Evolutionary conservation across 1,140 invertebrate species (phyloP).

Genomic region (Mamestra configurata): DNA sequence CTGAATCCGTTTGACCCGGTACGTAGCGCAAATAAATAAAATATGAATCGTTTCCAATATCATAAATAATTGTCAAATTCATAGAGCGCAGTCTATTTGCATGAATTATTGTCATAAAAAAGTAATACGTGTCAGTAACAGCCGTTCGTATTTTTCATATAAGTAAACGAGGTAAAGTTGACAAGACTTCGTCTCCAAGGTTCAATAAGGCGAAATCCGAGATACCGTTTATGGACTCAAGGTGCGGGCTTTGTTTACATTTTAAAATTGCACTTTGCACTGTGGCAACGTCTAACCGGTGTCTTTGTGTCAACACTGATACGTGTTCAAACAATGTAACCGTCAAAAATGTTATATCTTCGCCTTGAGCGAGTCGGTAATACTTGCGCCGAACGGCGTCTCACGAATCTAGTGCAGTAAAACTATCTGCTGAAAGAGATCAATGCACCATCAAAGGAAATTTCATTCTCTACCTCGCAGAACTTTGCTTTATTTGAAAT

Average conservation of each 20-base stretch:
- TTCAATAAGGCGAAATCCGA: conserved; percentile 80
- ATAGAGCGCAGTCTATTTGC: conserved; percentile 36
- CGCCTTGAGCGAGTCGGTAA: conserved; percentile 54
- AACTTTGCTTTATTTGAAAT: conserved; percentile 43
- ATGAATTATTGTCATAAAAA: conserved; percentile 48
- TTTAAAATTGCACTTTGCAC: conserved; percentile 86
- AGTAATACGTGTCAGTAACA: conserved; percentile 47
- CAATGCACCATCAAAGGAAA: conserved; percentile 29
- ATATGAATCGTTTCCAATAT: conserved; percentile 40
- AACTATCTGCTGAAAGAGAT: conserved; percentile 42
- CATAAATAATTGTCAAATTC: conserved; percentile 47
- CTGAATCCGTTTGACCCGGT: conserved; percentile 15
- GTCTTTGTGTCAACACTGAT: conserved; percentile 73
- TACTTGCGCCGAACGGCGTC: conserved; percentile 39
- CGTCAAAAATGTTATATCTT: conserved; percentile 76
- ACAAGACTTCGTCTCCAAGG: conserved; percentile 63
- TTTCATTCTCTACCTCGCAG: conserved; percentile 15
- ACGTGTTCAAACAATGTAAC: conserved; percentile 81
- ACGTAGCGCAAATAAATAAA: conserved; percentile 19
- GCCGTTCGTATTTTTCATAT: conserved; percentile 54
- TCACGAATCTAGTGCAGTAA: conserved; percentile 31
- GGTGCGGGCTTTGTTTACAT: conserved; percentile 82
- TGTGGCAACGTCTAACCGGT: conserved; percentile 69
- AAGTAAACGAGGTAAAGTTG: conserved; percentile 59
- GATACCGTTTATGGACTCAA: conserved; percentile 77